A percentile compares a stretch with the other conserved stretches of the same genome.
phyloP scores from a whole-genome alignment of 2,113 vertebrate genomes.

The Gymnocephalus cernua region DNA sequence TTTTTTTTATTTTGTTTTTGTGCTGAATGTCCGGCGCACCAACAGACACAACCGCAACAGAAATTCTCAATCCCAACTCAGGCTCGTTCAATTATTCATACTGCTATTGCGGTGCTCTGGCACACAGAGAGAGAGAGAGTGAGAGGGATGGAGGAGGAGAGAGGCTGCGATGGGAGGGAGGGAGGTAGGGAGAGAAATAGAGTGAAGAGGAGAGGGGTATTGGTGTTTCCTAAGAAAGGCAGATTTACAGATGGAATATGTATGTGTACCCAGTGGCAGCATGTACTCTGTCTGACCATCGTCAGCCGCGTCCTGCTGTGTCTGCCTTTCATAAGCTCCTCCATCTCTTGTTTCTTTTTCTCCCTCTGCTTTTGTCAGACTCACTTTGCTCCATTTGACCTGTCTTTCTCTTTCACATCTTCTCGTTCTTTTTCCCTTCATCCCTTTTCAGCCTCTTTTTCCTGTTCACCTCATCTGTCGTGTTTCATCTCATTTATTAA shows the following conservation, averaged over 20 bases:
- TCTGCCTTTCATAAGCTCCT: conserved; percentile 24
- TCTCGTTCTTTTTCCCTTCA: neutral
- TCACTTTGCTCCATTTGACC: conserved; percentile 38
- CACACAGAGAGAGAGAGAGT: conserved; percentile 25
- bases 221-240: conserved; percentile 62
- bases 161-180: neutral
- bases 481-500: conserved; percentile 14
- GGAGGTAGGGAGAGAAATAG: neutral
- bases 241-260: conserved; percentile 68
- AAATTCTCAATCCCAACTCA: conserved; percentile 75
- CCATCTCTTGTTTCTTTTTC: conserved; percentile 14
- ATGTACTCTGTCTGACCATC: conserved; percentile 20
- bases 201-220: neutral
- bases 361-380: neutral
- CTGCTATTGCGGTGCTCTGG: conserved; percentile 75
- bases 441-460: conserved; percentile 20
- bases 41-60: conserved; percentile 75
- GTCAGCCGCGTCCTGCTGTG: neutral
- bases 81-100: conserved; percentile 83
- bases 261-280: conserved; percentile 39
- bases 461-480: conserved; percentile 30
- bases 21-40: conserved; percentile 51
- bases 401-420: conserved; percentile 20
- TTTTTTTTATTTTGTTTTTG: conserved; percentile 57
- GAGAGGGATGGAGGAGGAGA: conserved; percentile 8